phyloP scores from a whole-genome alignment of 2,888 invertebrate species.

The Seira sanloemensis region DNA sequence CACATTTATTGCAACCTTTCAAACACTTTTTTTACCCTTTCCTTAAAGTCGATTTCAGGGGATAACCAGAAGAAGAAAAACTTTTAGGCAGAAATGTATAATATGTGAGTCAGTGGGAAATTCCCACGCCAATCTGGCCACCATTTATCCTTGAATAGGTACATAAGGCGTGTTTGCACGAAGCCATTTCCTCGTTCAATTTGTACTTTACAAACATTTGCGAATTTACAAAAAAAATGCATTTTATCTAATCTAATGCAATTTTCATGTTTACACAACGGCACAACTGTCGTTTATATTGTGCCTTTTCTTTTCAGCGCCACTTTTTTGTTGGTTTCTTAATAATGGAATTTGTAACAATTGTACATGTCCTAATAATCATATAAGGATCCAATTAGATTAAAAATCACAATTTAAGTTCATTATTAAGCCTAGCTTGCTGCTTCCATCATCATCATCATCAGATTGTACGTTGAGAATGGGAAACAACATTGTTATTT shows the following conservation, averaged over 20 bases:
- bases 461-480: background rate
- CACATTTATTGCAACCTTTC: background rate
- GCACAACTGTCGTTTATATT: background rate
- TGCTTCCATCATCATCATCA: background rate
- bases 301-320: background rate
- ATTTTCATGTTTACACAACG: constrained; percentile 1
- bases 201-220: background rate
- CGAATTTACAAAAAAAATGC: background rate
- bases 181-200: background rate
- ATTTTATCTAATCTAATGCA: constrained; percentile 6
- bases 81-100: constrained; percentile 1
- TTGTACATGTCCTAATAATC: background rate
- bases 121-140: constrained; percentile 10
- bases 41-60: no score
- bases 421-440: background rate
- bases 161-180: constrained; percentile 9
- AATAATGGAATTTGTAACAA: background rate
- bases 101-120: constrained; percentile 8
- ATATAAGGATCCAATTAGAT: background rate
- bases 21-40: no score
- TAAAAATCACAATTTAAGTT: background rate
- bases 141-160: background rate
- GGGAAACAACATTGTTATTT: background rate
- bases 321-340: background rate
- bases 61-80: no score